Evolutionary conservation across 2,888 invertebrate genomes (phyloP), one percentile per base, ranked within the genome.

Genomic region (Alitta virens): DNA sequence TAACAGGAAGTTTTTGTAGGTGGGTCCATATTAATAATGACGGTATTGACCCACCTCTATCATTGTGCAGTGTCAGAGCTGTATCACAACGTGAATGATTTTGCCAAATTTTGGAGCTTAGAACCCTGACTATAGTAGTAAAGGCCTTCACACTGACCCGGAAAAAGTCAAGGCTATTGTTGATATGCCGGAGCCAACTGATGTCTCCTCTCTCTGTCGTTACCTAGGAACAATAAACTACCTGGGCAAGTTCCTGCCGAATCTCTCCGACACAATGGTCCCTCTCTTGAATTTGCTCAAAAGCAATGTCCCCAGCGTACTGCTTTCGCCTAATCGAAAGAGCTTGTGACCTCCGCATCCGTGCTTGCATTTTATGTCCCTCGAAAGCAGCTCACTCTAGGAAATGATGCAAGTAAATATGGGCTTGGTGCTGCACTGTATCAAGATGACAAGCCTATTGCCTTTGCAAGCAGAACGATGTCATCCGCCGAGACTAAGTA

Each of bases 201-300:
- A 40, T 16, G 16, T 16, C 40, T 12, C 40, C 9, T 9, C 40
- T 12, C 9, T 40, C 40, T 16, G 16, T 9, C 16, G 66, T 12
- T 60, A 65, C 40, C 58, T 64, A n/a, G 68, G 69, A 18, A 62
- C 61, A 26, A 51, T 65, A 7, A 67, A 64, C 25, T 68, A 67
- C 26, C 62, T 68, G 21, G 27, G 59, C 7, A 58, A 53, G 27
- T 67, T 68, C 54, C 14, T 64, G 7, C 61, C 60, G 2, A 57
- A 64, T n/a, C 56, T 67, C 1, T 56, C 66, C n/a, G 61, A 64
- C 1, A 51, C 60, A 2, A 40, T 49, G 2, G 38, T 60, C 3
- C 68, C 64, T 12, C 53, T 70, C 1, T 54, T 40, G 0, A 55
- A 63, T n/a, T 58, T 67, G 0, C 43, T 46, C 1, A 63, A 59